A percentile compares a stretch with the other conserved stretches of the same genome.
phyloP scores from a whole-genome alignment of 1,140 invertebrate genomes.

The Danaus plexippus region DNA sequence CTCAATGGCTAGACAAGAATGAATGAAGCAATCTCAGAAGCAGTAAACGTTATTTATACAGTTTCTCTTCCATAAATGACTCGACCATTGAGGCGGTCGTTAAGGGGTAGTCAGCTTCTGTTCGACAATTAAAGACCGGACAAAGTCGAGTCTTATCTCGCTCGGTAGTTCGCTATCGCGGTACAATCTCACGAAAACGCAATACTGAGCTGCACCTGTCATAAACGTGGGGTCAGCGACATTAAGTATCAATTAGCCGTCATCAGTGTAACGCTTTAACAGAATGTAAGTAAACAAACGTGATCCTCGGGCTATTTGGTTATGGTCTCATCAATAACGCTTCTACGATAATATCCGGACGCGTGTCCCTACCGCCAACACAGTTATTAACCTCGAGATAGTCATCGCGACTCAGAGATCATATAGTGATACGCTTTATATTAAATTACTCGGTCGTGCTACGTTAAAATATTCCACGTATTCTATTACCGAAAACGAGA shows the following conservation, averaged over 20 bases:
- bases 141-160: slow-evolving; percentile 39
- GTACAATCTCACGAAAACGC: slow-evolving; percentile 65
- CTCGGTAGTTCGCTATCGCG: slow-evolving; percentile 53
- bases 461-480: slow-evolving; percentile 66
- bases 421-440: slow-evolving; percentile 71
- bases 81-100: slow-evolving; percentile 38
- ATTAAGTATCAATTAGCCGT: slow-evolving; percentile 52
- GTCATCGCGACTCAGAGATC: slow-evolving; percentile 60
- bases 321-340: slow-evolving; percentile 65
- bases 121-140: slow-evolving; percentile 29
- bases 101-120: slow-evolving; percentile 55
- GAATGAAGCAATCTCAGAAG: slow-evolving; percentile 63
- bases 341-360: slow-evolving; percentile 62
- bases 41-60: slow-evolving; percentile 58
- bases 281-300: slow-evolving; percentile 61
- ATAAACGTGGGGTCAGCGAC: slow-evolving; percentile 49
- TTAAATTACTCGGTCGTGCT: slow-evolving; percentile 70
- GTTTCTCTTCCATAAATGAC: slow-evolving; percentile 59
- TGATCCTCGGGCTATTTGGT: slow-evolving; percentile 63
- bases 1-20: slow-evolving; percentile 60
- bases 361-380: slow-evolving; percentile 63
- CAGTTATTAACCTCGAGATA: slow-evolving; percentile 67
- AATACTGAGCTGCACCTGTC: slow-evolving; percentile 61
- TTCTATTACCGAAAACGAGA: slow-evolving; percentile 68
- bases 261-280: slow-evolving; percentile 46